Evolutionary conservation across 2,797 vertebrate genomes (phyloP), one percentile per base, ranked within the genome.

Genomic region (Cryptoprocta ferox): DNA sequence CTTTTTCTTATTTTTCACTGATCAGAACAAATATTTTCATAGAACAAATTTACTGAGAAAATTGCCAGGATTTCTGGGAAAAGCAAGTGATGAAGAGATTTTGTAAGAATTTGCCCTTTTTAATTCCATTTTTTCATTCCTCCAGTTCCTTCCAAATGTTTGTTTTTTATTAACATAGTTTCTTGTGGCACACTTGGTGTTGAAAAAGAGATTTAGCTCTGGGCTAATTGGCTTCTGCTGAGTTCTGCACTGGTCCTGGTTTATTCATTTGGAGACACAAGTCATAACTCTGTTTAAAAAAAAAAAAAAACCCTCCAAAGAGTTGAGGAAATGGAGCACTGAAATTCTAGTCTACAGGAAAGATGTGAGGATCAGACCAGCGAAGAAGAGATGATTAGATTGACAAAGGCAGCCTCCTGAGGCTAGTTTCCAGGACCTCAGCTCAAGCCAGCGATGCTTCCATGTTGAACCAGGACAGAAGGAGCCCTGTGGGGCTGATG

Each of bases 1-100:
- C 18, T 78, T 85, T 90, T 98, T 80, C 71, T 96, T 91, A 63
- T 92, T 85, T 87, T 97, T 98, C 86, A 88, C 15, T 86, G 70
- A 84, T 66, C 45, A 97, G 42, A 50, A 89, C 48, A 96, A 91
- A 80, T 95, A 91, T 96, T 98, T 98, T n/a, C n/a, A 21, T 11
- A 81, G 90, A 94, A 76, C 13, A 97, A 73, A 80, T 76, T 95
- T 96, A 42, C 39, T 89, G 14, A 87, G 84, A 87, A 56, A 39
- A 89, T 95, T 97, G 97, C 94, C 21, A 26, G 66, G 73, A 48
- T 65, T 90, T 66, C 70, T 97, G 97, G 91, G 94, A 79, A 75
- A 95, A 96, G 89, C 45, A 91, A 9, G 32, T 71, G 63, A 89
- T 89, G 35, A 91, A 92, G 81, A 94, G 28, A 1, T 94, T 91